Evolutionary conservation across 2,797 vertebrate species (phyloP), one percentile per base, ranked within the genome.

Genomic region (Enteromius trimaculatus): DNA sequence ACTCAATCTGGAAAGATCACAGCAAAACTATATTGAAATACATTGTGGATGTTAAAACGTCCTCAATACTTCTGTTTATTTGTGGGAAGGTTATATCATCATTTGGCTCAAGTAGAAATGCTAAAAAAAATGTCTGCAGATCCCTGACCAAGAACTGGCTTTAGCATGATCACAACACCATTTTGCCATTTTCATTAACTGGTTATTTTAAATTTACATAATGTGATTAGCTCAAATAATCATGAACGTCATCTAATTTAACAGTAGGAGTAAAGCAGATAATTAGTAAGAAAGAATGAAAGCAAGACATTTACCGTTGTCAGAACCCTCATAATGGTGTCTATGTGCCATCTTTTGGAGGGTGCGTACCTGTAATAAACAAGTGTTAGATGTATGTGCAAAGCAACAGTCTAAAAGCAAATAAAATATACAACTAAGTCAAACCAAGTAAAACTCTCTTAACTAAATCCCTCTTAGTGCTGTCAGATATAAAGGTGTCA

Each of bases 291-390:
- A 11, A 47, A n/a, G 10, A 51, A 58, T 7, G 2, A 53, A 34
- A 53, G 64, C 49, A 51, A 75, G 11, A 16, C 86, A 92, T 96
- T 90, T 95, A 99, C 98, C 81, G 97, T 99, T 83, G 98, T 99
- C 89, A 99, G 91, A 88, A 99, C 98, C 92, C 98, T 96, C 98
- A 99, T 99, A 81, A 99, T 98, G 13, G 98, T 99, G 93, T 99
- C 98, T 95, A 99, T 99, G 91, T 99, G 98, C 98, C 98, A 99
- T 94, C 98, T 95, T 94, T 99, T 99, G 21, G 98, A 99, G 88
- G 98, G 98, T 58, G 98, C 98, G 13, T 99, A 99, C 91, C 98
- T 99, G 90, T 1, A 79, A 89, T 39, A 90, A 90, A 80, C 60
- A 71, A 81, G 26, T 4, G 31, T 60, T 44, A 82, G 49, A 34